Conservation (phyloP, 2,888 invertebrate species). For the Conus canariensis region DNA sequence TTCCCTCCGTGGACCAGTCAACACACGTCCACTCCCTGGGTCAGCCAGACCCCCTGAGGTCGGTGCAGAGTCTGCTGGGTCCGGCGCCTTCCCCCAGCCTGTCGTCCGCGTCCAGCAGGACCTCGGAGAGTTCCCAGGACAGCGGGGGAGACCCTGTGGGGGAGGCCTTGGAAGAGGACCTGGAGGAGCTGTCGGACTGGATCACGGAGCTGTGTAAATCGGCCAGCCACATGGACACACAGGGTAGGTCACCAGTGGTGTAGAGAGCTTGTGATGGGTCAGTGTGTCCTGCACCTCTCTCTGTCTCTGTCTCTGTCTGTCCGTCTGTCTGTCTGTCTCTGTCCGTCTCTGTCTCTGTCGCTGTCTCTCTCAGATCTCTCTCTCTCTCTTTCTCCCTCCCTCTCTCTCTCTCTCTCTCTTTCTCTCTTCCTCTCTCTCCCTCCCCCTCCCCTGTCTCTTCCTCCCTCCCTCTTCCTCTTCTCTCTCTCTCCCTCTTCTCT, state of each 20-base stretch:
- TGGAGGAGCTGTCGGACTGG: constrained; percentile 51
- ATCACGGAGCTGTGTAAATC: constrained; percentile 50
- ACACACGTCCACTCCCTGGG: not conserved
- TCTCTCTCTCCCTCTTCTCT: not conserved
- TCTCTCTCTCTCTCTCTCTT: not conserved
- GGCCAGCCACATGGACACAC: not conserved
- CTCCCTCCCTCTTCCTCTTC: not conserved
- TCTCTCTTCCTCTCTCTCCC: not conserved
- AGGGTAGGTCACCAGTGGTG: not conserved
- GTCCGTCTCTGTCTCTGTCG: no score
- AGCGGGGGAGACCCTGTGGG: constrained; percentile 29
- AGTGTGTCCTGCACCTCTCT: not conserved
- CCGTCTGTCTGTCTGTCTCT: not conserved
- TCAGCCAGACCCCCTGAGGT: not conserved
- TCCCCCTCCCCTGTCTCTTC: not conserved
- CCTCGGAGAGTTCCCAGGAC: constrained; percentile 47
- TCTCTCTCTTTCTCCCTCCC: not conserved
- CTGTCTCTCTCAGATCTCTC: no score
- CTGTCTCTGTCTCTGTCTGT: not conserved
- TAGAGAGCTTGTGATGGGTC: no score
- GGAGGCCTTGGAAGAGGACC: constrained; percentile 42
- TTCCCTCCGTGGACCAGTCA: not conserved
- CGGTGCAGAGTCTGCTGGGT: not conserved
- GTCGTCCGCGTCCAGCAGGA: constrained; percentile 41
- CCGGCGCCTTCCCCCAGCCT: constrained; percentile 46